These are phyloP conservation scores for Drosophila neutralis DNA, from an alignment of 2,888 invertebrate genomes.

Conservation along the genomic window DNA sequence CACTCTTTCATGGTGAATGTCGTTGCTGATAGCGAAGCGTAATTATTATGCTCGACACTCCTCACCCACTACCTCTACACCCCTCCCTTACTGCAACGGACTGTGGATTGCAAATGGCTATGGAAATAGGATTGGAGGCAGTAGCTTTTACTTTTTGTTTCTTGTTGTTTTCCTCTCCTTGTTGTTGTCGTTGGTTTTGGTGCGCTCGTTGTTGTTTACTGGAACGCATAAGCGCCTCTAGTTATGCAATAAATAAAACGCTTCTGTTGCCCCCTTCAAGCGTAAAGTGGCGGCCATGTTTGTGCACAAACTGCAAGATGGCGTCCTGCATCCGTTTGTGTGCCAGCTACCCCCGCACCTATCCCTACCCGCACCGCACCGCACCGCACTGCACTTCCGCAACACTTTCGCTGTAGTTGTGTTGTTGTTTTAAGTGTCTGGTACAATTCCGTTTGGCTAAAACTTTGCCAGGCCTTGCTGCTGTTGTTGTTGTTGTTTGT, in stretches of 20 bases:
- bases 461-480: constrained; percentile 41
- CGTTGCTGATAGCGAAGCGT: constrained; percentile 72
- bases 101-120: constrained; percentile 13
- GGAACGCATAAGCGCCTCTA: constrained; percentile 70
- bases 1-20: constrained; percentile 71
- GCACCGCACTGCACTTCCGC: constrained; percentile 18
- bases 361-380: not conserved
- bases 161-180: not conserved
- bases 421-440: constrained; percentile 52
- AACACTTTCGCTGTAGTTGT: constrained; percentile 64
- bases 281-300: constrained; percentile 67
- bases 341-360: constrained; percentile 13
- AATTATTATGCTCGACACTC: constrained; percentile 73
- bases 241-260: constrained; percentile 77
- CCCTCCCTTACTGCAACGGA: not conserved
- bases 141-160: not conserved
- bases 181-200: not conserved
- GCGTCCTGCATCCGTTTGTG: constrained; percentile 71
- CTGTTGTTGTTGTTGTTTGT: constrained; percentile 41
- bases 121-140: constrained; percentile 13
- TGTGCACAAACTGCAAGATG: constrained; percentile 73
- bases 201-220: constrained; percentile 9
- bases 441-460: constrained; percentile 61
- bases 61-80: not conserved
- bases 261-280: constrained; percentile 56